These are phyloP conservation scores for Theocolax elegans DNA, from an alignment of 1,140 invertebrate species.

Conservation along the genomic window DNA sequence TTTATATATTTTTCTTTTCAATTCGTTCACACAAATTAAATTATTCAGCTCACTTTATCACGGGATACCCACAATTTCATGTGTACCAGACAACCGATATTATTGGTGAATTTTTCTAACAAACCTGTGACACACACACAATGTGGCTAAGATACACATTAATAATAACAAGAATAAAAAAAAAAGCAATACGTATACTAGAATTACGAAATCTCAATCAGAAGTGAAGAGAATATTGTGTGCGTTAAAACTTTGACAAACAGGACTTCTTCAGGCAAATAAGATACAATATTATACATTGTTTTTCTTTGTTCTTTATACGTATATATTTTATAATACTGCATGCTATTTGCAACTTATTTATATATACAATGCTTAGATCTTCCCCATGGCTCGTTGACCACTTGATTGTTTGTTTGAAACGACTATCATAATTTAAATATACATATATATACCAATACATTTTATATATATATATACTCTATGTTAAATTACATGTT, in stretches of 20 bases:
- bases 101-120: not conserved
- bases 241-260: constrained; percentile 11
- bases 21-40: too few species aligned
- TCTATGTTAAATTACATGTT: not conserved
- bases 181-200: not conserved
- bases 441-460: not conserved
- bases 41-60: too few species aligned
- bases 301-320: not conserved
- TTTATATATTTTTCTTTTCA: too few species aligned
- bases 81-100: too few species aligned
- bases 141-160: not conserved
- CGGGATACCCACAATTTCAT: not conserved
- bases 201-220: not conserved
- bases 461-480: too few species aligned
- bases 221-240: not conserved
- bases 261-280: not conserved
- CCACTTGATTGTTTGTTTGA: not conserved
- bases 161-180: constrained; percentile 10
- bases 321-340: not conserved
- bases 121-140: not conserved
- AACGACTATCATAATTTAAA: constrained; percentile 6
- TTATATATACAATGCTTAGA: constrained; percentile 13
- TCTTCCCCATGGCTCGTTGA: constrained; percentile 5
- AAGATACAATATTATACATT: not conserved
- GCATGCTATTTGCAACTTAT: constrained; percentile 30